These are phyloP conservation scores for Dallia pectoralis DNA, from an alignment of 2,797 vertebrate species.

Conservation along the genomic window DNA sequence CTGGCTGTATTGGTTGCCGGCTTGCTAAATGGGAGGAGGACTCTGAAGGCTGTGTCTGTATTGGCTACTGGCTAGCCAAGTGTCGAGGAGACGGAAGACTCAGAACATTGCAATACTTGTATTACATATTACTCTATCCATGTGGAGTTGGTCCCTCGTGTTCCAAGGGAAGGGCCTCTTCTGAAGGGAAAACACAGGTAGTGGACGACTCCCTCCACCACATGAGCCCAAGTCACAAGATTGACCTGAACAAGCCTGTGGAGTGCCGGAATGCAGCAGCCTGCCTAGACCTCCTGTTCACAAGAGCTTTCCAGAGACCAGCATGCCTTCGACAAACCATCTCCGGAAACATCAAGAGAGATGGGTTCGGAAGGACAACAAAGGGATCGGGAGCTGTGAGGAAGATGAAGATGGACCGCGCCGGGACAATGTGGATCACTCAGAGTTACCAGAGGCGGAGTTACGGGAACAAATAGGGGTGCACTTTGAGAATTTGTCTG, in stretches of 20 bases:
- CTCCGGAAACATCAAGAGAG: slow-evolving; percentile 35
- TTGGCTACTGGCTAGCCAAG: not conserved
- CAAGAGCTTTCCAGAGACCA: not conserved
- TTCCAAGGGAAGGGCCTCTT: not conserved
- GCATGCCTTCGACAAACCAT: not conserved
- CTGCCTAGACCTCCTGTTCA: slow-evolving; percentile 16
- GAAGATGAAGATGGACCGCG: not conserved
- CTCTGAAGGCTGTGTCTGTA: not conserved
- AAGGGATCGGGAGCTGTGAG: slow-evolving; percentile 33
- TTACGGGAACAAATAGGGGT: no score
- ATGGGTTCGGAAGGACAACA: slow-evolving; percentile 45
- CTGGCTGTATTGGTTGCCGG: not conserved
- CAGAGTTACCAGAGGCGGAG: no score
- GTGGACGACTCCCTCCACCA: not conserved
- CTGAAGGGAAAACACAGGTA: not conserved
- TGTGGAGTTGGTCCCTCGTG: not conserved
- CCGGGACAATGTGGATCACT: not conserved
- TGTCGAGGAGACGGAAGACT: not conserved
- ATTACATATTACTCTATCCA: not conserved
- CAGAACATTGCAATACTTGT: not conserved
- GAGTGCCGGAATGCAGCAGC: not conserved
- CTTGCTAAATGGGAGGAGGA: not conserved
- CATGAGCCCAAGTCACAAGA: not conserved
- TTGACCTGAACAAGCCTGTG: not conserved
- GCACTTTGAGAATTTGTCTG: no score